Conservation (phyloP, 2,888 invertebrate species). For the Slavum lentiscoides region DNA sequence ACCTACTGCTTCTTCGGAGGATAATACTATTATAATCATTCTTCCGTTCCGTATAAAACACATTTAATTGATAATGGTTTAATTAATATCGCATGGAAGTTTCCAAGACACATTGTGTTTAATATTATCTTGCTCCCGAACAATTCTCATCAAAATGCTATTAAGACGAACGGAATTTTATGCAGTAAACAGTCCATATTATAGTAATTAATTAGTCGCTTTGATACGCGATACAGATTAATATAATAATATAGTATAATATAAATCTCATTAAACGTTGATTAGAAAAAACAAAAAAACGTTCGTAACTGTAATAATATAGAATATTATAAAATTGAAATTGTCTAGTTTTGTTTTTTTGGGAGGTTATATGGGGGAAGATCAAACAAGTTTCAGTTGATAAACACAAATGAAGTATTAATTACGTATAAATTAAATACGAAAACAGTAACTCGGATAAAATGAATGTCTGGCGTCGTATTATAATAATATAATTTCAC, state of each 20-base stretch:
- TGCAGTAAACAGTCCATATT: not conserved
- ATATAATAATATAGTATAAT: not conserved
- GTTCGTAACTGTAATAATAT: no score
- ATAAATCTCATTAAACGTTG: not conserved
- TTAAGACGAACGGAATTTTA: slow-evolving; percentile 17
- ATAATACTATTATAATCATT: not conserved
- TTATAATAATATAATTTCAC: no score
- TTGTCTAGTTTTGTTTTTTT: no score
- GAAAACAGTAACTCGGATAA: no score
- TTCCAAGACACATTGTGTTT: not conserved
- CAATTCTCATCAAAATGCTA: slow-evolving; percentile 29
- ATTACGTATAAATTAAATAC: no score
- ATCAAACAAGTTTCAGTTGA: no score
- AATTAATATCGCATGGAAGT: slow-evolving; percentile 19
- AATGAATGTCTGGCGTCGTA: no score
- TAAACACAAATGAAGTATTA: no score
- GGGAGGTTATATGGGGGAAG: no score
- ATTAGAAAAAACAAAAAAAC: not conserved
- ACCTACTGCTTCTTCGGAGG: not conserved
- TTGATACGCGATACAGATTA: not conserved
- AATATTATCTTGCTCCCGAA: not conserved
- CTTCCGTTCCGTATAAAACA: not conserved
- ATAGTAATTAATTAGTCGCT: not conserved
- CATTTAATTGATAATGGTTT: not conserved
- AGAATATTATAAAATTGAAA: no score